phyloP scores from a whole-genome alignment of 2,888 invertebrate genomes.

The Eurytoma adleriae region DNA sequence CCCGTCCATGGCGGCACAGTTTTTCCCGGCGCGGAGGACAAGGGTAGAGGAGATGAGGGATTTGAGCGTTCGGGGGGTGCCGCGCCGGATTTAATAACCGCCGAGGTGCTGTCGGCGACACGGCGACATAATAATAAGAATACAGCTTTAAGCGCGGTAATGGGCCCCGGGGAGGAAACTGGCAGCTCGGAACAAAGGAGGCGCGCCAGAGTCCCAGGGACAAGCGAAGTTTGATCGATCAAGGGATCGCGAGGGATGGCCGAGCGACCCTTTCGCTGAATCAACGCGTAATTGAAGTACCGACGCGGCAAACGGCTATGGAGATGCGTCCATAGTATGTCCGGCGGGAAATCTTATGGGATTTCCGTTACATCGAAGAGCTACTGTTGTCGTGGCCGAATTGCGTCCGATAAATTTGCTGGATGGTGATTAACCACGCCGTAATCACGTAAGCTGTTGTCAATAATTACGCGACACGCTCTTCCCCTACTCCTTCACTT shows the following conservation, averaged over 20 bases:
- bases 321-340: too few species aligned
- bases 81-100: conserved; percentile 15
- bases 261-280: conserved; percentile 14
- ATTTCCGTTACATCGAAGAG: too few species aligned
- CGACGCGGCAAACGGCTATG: neutral
- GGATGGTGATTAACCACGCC: neutral
- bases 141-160: neutral
- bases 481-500: too few species aligned
- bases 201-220: neutral
- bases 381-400: too few species aligned
- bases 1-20: too few species aligned
- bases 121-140: neutral
- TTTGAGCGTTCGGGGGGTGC: neutral
- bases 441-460: neutral
- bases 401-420: neutral
- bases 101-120: neutral
- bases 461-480: neutral
- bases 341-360: too few species aligned
- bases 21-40: too few species aligned
- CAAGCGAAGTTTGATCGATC: neutral
- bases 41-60: too few species aligned
- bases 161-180: too few species aligned
- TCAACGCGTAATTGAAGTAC: conserved; percentile 32
- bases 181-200: neutral
- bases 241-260: neutral